Evolutionary conservation across 2,888 invertebrate genomes (phyloP).

Genomic region (Caenorhabditis angaria): DNA sequence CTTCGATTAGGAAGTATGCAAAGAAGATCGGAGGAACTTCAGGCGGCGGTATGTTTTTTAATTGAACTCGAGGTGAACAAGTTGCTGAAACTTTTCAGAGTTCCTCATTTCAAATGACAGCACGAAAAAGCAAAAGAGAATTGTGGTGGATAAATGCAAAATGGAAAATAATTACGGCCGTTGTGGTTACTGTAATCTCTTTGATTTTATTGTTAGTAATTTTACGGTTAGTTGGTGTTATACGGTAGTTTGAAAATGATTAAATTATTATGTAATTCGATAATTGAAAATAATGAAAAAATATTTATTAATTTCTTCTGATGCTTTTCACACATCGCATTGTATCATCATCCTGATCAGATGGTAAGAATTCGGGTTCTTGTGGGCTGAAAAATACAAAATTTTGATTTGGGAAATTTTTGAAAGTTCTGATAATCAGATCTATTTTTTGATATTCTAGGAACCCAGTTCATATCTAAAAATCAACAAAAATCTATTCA

Average conservation of each 20-base stretch:
- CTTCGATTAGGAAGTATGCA: constrained; percentile 4
- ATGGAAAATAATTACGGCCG: constrained; percentile 6
- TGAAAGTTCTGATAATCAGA: too few species aligned
- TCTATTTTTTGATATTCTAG: too few species aligned
- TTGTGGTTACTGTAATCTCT: neutral
- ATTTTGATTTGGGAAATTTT: too few species aligned
- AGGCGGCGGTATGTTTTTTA: neutral
- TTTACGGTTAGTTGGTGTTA: neutral
- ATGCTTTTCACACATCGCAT: too few species aligned
- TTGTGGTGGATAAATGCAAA: constrained; percentile 10
- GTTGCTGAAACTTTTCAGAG: neutral
- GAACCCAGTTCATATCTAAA: too few species aligned
- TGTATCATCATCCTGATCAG: too few species aligned
- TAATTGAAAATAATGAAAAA: too few species aligned
- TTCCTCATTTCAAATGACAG: constrained; percentile 1
- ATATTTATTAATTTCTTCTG: too few species aligned
- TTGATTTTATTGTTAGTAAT: neutral
- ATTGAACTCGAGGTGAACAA: neutral
- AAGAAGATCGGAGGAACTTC: constrained; percentile 8
- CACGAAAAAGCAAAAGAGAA: constrained; percentile 1
- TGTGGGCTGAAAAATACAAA: too few species aligned
- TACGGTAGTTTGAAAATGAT: constrained; percentile 4
- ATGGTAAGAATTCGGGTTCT: too few species aligned
- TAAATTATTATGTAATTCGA: too few species aligned
- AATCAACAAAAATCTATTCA: too few species aligned